Percentiles rank a stretch among this genome's conserved stretches.
Conservation (phyloP, 2,888 invertebrate genomes). For the Tanypteryx hageni region DNA sequence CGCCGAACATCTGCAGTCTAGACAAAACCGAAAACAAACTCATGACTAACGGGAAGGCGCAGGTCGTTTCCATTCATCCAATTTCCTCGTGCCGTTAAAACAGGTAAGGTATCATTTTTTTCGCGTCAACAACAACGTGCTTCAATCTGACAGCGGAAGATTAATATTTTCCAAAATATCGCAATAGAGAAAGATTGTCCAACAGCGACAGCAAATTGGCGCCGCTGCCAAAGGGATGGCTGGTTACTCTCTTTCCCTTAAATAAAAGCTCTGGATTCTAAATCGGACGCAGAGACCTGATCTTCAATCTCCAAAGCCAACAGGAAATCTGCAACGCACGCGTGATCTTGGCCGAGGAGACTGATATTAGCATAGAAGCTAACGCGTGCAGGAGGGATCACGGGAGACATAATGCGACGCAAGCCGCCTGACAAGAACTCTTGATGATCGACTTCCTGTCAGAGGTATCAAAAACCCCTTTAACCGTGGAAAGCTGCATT, state of each 20-base stretch:
- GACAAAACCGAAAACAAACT: no score
- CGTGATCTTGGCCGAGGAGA: constrained; percentile 19
- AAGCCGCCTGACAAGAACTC: neutral
- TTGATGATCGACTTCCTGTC: constrained; percentile 9
- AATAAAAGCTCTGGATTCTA: neutral
- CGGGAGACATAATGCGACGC: neutral
- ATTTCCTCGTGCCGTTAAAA: no score
- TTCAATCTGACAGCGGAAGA: neutral
- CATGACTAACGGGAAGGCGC: no score
- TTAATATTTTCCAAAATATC: neutral
- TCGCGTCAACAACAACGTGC: no score
- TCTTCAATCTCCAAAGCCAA: neutral
- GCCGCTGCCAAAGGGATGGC: no score
- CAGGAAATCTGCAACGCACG: neutral
- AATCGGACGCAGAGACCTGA: neutral
- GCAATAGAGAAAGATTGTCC: no score
- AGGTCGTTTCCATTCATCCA: no score
- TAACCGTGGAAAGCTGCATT: neutral
- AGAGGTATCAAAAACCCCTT: neutral
- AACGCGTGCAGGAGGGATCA: neutral
- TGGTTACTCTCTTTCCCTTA: no score
- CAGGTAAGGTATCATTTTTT: neutral
- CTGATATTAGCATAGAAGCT: neutral
- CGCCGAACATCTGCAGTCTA: no score
- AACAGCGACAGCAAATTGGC: no score